phyloP scores from a whole-genome alignment of 2,888 invertebrate genomes.

The Apamea monoglypha region DNA sequence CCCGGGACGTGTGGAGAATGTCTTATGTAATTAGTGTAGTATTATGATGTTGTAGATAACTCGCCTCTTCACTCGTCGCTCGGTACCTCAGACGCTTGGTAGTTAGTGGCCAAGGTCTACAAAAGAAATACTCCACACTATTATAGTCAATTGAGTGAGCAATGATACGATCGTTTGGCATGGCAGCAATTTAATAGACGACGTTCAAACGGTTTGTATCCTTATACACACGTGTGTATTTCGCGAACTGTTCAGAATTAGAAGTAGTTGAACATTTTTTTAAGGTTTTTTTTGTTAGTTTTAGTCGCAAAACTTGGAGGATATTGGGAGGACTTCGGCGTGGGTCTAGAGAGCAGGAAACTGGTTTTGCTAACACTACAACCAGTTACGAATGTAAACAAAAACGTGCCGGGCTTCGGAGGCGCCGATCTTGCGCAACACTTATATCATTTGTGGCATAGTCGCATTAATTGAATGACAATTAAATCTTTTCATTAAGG shows the following conservation, averaged over 20 bases:
- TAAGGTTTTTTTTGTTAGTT: slow-evolving; percentile 12
- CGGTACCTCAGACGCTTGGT: slow-evolving; percentile 49
- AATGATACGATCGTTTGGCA: slow-evolving; percentile 70
- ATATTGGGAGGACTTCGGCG: slow-evolving; percentile 56
- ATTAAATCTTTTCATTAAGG: slow-evolving; percentile 60
- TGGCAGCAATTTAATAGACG: slow-evolving; percentile 68
- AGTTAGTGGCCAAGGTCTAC: slow-evolving; percentile 69
- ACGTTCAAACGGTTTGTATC: slow-evolving; percentile 40
- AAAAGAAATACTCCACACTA: slow-evolving; percentile 67
- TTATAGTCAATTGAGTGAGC: slow-evolving; percentile 77
- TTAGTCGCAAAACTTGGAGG: slow-evolving; percentile 41
- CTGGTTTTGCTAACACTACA: slow-evolving; percentile 78
- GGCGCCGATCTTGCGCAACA: slow-evolving; percentile 62
- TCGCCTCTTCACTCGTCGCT: slow-evolving; percentile 36
- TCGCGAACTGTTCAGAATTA: slow-evolving; percentile 8
- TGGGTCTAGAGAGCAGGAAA: slow-evolving; percentile 68
- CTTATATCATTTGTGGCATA: slow-evolving; percentile 41
- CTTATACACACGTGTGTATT: slow-evolving; percentile 19
- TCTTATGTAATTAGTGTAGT: slow-evolving; percentile 73
- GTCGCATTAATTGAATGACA: slow-evolving; percentile 48
- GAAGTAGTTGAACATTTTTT: neutral
- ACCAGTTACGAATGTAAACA: slow-evolving; percentile 85
- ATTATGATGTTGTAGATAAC: slow-evolving; percentile 73
- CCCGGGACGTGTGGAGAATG: slow-evolving; percentile 71
- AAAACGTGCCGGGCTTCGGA: slow-evolving; percentile 71